These are phyloP conservation scores for Centruroides sculpturatus DNA, from an alignment of 1,140 invertebrate genomes.

Conservation along the genomic window DNA sequence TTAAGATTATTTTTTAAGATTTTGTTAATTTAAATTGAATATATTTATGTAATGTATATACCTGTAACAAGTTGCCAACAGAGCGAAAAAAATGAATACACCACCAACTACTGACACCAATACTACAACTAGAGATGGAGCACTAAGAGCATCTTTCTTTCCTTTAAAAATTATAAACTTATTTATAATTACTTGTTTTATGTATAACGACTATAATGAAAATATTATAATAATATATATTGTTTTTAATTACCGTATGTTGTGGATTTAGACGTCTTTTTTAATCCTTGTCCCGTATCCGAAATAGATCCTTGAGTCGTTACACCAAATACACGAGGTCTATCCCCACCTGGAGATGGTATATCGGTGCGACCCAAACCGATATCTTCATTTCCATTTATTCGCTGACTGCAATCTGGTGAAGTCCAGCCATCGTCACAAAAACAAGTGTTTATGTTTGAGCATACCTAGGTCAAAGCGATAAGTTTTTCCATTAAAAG, in stretches of 20 bases:
- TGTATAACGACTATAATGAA: too few species aligned
- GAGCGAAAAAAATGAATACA: constrained; percentile 86
- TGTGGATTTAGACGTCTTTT: constrained; percentile 14
- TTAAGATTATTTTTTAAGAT: background rate
- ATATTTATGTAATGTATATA: background rate
- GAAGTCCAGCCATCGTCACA: constrained; percentile 80
- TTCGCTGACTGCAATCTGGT: constrained; percentile 65
- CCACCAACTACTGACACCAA: constrained; percentile 77
- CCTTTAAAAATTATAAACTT: constrained; percentile 7
- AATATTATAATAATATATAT: background rate
- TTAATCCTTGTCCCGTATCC: background rate
- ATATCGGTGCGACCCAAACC: background rate
- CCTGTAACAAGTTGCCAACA: constrained; percentile 88
- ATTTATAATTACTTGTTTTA: background rate
- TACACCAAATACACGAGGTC: too few species aligned
- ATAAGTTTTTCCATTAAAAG: too few species aligned
- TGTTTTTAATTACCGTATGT: constrained; percentile 13
- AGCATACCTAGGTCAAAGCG: constrained; percentile 39
- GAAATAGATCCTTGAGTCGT: background rate
- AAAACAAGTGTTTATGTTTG: constrained; percentile 80
- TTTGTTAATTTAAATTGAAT: background rate
- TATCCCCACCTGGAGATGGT: too few species aligned
- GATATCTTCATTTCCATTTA: background rate
- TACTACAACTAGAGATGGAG: constrained; percentile 76
- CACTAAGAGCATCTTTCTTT: constrained; percentile 60